Percentiles rank a stretch among this genome's conserved stretches.
These are phyloP conservation scores for Dynastes tityus DNA, from an alignment of 2,888 invertebrate species.

Conservation along the genomic window DNA sequence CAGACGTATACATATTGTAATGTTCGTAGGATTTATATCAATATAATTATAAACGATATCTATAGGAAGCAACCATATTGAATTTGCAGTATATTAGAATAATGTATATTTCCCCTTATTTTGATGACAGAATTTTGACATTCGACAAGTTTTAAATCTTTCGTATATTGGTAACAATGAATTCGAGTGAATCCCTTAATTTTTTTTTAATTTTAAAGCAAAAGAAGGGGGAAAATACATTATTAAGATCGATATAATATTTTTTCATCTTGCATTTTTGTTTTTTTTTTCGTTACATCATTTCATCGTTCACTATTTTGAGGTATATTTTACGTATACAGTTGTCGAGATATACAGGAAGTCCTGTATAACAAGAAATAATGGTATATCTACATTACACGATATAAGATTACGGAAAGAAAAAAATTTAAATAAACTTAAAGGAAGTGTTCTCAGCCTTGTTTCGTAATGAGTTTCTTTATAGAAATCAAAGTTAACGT, in stretches of 20 bases:
- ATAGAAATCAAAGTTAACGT: not conserved
- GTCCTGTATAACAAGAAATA: conserved; percentile 1
- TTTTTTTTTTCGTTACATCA: conserved; percentile 48
- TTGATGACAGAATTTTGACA: not conserved
- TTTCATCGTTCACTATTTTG: conserved; percentile 62
- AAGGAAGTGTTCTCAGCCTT: conserved; percentile 23
- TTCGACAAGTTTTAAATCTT: too few relatives aligned
- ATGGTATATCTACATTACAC: not conserved
- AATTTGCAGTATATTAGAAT: not conserved
- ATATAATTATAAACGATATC: conserved; percentile 27
- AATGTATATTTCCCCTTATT: not conserved
- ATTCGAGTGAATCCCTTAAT: too few relatives aligned
- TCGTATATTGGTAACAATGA: too few relatives aligned
- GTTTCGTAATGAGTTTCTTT: conserved; percentile 17
- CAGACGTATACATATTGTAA: conserved; percentile 36
- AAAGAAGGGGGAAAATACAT: not conserved
- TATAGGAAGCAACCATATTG: conserved; percentile 37
- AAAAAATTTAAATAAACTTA: conserved; percentile 1
- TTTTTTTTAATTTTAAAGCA: too few relatives aligned
- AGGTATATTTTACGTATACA: conserved; percentile 80
- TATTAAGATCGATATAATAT: not conserved
- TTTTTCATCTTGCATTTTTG: conserved; percentile 39
- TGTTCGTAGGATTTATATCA: conserved; percentile 25
- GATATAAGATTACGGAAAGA: conserved; percentile 6
- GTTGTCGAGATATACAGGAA: conserved; percentile 61